A percentile compares a stretch with the other conserved stretches of the same genome.
phyloP scores from a whole-genome alignment of 2,888 invertebrate genomes.

The Chloroclysta siterata region DNA sequence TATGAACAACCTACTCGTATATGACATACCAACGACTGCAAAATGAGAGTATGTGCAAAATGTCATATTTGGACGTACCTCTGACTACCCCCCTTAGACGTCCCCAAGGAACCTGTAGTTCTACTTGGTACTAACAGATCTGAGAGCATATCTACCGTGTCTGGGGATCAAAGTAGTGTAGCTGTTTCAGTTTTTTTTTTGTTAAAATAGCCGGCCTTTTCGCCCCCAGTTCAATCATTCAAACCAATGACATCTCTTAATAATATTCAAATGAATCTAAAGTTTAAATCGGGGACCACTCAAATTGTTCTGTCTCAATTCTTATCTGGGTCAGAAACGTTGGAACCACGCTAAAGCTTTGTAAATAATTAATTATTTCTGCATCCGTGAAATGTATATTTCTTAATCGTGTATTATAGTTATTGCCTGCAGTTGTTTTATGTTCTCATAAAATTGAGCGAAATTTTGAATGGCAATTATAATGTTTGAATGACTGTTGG shows the following conservation, averaged over 20 bases:
- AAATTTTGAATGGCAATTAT: slow-evolving; percentile 8
- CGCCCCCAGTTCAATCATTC: background rate
- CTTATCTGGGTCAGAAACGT: background rate
- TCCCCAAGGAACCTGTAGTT: no score
- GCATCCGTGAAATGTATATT: background rate
- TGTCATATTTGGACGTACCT: no score
- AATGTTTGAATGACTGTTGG: slow-evolving; percentile 1
- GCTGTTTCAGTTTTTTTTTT: no score
- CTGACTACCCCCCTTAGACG: no score
- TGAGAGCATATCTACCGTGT: no score
- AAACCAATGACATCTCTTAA: background rate
- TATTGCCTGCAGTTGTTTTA: background rate
- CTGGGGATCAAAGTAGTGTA: no score
- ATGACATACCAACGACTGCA: no score
- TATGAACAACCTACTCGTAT: no score
- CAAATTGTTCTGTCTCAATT: background rate
- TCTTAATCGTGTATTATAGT: slow-evolving; percentile 7
- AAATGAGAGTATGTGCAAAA: no score
- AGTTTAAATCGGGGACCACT: background rate
- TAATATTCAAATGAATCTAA: background rate
- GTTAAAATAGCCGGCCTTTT: background rate
- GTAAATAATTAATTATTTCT: background rate
- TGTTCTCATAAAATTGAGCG: slow-evolving; percentile 5
- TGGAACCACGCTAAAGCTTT: slow-evolving; percentile 1
- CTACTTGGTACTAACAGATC: no score